Evolutionary conservation across 2,113 vertebrate species (phyloP), one percentile per base, ranked within the genome.

Genomic region (Chamaetylas fuelleborni): DNA sequence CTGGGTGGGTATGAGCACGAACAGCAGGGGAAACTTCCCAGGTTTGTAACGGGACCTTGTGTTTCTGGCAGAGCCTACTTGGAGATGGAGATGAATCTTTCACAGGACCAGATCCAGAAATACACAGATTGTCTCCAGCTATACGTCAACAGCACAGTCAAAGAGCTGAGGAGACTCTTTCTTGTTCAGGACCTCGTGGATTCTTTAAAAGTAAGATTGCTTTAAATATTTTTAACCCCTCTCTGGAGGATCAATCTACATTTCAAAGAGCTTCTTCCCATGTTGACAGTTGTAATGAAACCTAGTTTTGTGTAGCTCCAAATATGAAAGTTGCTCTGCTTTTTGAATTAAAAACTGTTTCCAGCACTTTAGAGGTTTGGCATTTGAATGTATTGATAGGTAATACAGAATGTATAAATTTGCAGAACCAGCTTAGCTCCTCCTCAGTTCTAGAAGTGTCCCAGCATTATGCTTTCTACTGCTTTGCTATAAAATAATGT

Each of bases 131-230:
- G 99, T 96, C 98, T 99, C 92, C 98, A 99, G 93, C 98, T 98
- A 93, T 99, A 99, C 6, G 93, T 98, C 96, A 99, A 99, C 98
- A 98, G 97, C 98, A 99, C 98, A 34, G 98, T 99, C 94, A 99
- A 98, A 96, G 99, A 99, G 96, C 99, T 99, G 56, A 98, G 99
- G 92, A 98, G 99, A 96, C 99, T 99, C 90, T 99, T 99, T 93
- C 99, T 99, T 1, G 99, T 99, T 93, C 99, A 99, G 97, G 99
- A 99, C 97, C 98, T 99, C 20, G 98, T 99, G 90, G 99, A 99
- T 97, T 99, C 99, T 86, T 98, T 99, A 95, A 99, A 99, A 98
- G 99, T 99, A 98, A 11, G 98, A 60, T 62, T 79, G 48, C 38
- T 70, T 92, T 71, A 76, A 66, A 50, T 85, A 84, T 91, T 94